phyloP scores from a whole-genome alignment of 1,140 invertebrate genomes.

The Trichogramma pretiosum region DNA sequence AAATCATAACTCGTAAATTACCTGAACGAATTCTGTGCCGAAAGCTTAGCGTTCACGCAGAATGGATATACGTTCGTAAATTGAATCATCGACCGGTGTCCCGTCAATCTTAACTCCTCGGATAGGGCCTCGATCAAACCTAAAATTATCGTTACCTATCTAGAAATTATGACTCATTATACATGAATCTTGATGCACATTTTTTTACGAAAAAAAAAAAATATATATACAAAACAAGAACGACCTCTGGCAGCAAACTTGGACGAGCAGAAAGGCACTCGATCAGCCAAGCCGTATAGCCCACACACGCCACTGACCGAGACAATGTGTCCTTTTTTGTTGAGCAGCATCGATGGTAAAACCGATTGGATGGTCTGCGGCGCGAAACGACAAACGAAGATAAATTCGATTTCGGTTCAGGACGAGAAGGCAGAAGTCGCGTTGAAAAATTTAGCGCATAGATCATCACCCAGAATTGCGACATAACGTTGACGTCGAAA shows the following conservation, averaged over 20 bases:
- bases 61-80: constrained; percentile 37
- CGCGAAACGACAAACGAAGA: too few relatives aligned
- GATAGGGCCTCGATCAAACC: constrained; percentile 33
- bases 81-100: constrained; percentile 19
- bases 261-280: constrained; percentile 87
- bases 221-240: too few relatives aligned
- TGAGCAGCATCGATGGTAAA: constrained; percentile 82
- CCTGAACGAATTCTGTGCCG: constrained; percentile 32
- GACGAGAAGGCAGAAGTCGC: not conserved
- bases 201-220: too few relatives aligned
- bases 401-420: not conserved
- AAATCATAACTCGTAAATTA: too few relatives aligned
- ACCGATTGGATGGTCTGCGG: constrained; percentile 63
- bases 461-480: constrained; percentile 32
- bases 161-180: too few relatives aligned
- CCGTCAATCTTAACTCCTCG: constrained; percentile 27
- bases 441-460: not conserved
- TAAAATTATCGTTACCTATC: constrained; percentile 9
- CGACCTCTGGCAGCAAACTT: constrained; percentile 82
- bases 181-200: too few relatives aligned
- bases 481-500: constrained; percentile 30
- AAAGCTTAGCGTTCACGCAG: constrained; percentile 30
- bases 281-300: constrained; percentile 62
- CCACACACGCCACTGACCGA: constrained; percentile 88
- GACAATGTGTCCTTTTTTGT: constrained; percentile 82